These are phyloP conservation scores for Salarias fasciatus DNA, from an alignment of 2,797 vertebrate species.

Conservation along the genomic window DNA sequence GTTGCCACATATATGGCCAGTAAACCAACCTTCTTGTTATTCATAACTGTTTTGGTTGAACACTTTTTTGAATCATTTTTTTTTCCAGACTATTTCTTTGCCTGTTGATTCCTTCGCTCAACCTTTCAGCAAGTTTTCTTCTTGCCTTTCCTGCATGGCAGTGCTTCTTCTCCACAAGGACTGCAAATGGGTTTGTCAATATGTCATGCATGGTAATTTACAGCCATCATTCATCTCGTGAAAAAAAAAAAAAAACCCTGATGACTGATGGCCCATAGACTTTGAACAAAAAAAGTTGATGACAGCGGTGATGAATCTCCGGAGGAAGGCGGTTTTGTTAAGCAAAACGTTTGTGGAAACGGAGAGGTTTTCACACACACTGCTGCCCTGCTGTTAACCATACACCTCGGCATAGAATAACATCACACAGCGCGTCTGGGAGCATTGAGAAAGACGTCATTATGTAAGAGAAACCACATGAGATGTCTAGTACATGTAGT, in stretches of 20 bases:
- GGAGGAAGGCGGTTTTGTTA: constrained; percentile 39
- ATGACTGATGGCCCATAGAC: constrained; percentile 60
- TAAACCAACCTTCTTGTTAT: too few relatives aligned
- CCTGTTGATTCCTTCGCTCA: constrained; percentile 39
- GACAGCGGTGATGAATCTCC: constrained; percentile 60
- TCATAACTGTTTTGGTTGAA: too few relatives aligned
- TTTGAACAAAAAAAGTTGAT: constrained; percentile 51
- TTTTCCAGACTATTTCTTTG: not conserved
- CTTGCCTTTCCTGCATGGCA: constrained; percentile 38
- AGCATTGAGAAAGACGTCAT: constrained; percentile 31
- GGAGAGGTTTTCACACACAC: constrained; percentile 41
- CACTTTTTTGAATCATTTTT: constrained; percentile 4
- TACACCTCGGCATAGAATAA: constrained; percentile 17
- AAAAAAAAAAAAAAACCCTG: constrained; percentile 38
- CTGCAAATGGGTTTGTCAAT: constrained; percentile 73
- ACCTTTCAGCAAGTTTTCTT: constrained; percentile 21
- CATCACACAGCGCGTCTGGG: constrained; percentile 23
- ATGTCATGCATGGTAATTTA: constrained; percentile 66
- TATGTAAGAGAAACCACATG: constrained; percentile 25
- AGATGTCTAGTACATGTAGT: not conserved
- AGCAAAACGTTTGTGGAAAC: constrained; percentile 31
- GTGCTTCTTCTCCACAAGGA: constrained; percentile 39
- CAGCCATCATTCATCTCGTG: constrained; percentile 57
- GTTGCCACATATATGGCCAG: too few relatives aligned
- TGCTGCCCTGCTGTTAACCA: constrained; percentile 32